A percentile compares a stretch with the other conserved stretches of the same genome.
Conservation (phyloP, 2,797 vertebrate genomes). For the Phalanger gymnotis region DNA sequence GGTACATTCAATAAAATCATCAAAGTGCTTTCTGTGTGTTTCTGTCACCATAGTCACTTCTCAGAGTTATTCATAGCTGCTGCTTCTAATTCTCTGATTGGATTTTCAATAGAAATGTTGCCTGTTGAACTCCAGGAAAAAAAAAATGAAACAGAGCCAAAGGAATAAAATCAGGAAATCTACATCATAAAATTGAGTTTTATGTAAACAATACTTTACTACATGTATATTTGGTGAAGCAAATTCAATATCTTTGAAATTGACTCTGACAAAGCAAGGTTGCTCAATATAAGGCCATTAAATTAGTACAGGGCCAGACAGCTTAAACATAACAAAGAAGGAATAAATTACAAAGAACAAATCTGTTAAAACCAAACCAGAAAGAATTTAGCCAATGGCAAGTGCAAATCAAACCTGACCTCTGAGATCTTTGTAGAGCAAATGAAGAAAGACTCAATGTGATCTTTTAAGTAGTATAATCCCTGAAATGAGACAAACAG, state of each 20-base stretch:
- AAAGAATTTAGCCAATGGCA: slow-evolving; percentile 18
- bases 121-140: background rate
- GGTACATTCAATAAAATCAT: background rate
- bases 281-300: background rate
- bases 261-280: background rate
- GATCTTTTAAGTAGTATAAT: background rate
- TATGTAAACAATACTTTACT: background rate
- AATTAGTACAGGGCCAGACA: background rate
- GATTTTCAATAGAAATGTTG: slow-evolving; percentile 13
- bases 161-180: slow-evolving; percentile 2
- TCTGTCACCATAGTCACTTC: background rate
- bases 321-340: background rate
- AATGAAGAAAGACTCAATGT: slow-evolving; percentile 32
- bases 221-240: background rate
- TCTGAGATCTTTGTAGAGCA: background rate
- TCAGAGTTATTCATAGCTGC: background rate
- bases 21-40: background rate
- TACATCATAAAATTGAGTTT: slow-evolving; percentile 26
- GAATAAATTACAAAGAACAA: background rate
- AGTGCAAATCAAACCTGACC: slow-evolving; percentile 1
- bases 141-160: background rate
- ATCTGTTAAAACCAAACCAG: background rate
- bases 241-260: background rate
- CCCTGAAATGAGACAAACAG: background rate
- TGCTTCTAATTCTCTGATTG: slow-evolving; percentile 12